Conservation (phyloP, 2,888 invertebrate species). For the Tetranychus piercei region DNA sequence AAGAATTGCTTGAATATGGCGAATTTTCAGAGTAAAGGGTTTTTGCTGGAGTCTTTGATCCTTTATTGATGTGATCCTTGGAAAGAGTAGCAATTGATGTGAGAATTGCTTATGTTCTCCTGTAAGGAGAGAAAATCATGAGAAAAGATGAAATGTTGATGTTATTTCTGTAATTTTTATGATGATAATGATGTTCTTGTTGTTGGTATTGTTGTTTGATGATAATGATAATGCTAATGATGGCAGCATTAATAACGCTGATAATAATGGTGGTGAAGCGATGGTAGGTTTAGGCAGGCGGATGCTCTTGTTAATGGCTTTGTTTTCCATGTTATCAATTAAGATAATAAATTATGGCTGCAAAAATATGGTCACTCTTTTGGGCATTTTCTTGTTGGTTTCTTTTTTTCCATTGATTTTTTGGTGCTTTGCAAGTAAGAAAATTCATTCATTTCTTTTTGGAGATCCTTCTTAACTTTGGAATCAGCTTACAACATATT, state of each 20-base stretch:
- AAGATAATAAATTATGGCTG: background rate
- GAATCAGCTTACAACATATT: conserved; percentile 1
- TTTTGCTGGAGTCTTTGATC: too few relatives aligned
- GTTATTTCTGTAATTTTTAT: background rate
- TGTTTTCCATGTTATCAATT: background rate
- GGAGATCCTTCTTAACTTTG: background rate
- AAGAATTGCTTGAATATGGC: too few relatives aligned
- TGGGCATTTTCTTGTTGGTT: background rate
- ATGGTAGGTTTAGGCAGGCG: background rate
- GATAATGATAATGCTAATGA: background rate
- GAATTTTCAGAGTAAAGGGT: too few relatives aligned
- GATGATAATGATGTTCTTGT: background rate
- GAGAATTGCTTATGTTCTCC: background rate
- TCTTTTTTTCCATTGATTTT: background rate
- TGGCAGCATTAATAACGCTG: background rate
- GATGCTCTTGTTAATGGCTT: background rate
- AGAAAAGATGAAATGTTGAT: background rate
- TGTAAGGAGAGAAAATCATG: background rate
- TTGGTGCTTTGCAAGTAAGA: background rate
- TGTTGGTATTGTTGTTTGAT: background rate
- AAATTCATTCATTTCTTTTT: background rate
- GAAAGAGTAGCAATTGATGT: too few relatives aligned
- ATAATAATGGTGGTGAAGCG: background rate
- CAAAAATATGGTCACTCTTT: background rate
- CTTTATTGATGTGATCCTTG: too few relatives aligned